Conservation (phyloP, 2,797 vertebrate species). For the Premnoplex brunnescens region DNA sequence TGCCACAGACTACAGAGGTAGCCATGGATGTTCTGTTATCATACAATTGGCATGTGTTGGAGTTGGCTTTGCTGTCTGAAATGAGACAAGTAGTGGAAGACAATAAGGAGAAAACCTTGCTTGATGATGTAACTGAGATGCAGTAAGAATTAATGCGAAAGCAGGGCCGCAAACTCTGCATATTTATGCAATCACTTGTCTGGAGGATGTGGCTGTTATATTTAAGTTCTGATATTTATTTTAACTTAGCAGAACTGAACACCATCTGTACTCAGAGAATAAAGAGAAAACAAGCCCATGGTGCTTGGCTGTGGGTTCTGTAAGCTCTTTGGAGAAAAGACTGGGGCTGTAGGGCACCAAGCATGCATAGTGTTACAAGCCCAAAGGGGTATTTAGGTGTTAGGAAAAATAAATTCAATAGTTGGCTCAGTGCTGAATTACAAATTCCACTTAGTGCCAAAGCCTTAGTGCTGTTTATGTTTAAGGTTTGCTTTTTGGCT, state of each 20-base stretch:
- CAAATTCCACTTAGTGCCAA: not conserved
- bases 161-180: not conserved
- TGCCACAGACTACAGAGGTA: not conserved
- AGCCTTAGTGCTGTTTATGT: not conserved
- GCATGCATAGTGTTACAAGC: not conserved
- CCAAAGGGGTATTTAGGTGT: not conserved
- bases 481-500: slow-evolving; percentile 24
- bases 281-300: slow-evolving; percentile 23
- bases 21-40: not conserved
- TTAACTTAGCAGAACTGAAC: slow-evolving; percentile 30
- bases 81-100: not conserved
- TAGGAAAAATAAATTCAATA: slow-evolving; percentile 29
- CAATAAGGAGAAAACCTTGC: not conserved
- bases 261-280: slow-evolving; percentile 26
- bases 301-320: not conserved
- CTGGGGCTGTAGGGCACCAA: not conserved
- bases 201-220: slow-evolving; percentile 26
- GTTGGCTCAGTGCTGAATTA: not conserved
- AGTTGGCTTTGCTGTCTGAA: not conserved
- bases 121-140: not conserved
- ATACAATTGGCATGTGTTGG: not conserved
- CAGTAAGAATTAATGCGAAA: not conserved
- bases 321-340: not conserved
- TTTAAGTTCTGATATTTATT: slow-evolving; percentile 47
- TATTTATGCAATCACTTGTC: slow-evolving; percentile 44